Conservation (phyloP, 2,113 vertebrate genomes). For the Empidonax traillii region DNA sequence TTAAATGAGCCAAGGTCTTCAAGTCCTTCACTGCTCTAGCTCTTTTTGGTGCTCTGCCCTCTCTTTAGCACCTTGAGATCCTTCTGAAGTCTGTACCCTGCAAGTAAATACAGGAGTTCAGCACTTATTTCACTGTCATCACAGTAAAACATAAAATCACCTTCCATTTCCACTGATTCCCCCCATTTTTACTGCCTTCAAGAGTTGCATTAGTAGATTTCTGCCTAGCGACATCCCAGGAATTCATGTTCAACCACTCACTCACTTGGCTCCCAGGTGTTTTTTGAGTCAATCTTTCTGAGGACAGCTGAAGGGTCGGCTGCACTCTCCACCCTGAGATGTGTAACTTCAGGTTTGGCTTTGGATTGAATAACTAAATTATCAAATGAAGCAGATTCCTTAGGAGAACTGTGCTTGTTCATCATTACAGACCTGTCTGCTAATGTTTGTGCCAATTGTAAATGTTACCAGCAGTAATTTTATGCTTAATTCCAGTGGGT, state of each 20-base stretch:
- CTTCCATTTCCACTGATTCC: not conserved
- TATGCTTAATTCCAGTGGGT: conserved; percentile 4
- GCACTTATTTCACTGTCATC: not conserved
- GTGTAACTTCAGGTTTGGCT: not conserved
- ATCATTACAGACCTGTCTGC: not conserved
- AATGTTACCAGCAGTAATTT: conserved; percentile 16
- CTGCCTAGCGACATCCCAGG: not conserved
- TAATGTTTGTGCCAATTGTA: not conserved
- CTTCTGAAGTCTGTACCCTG: not conserved
- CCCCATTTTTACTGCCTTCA: not conserved
- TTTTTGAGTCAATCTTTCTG: not conserved
- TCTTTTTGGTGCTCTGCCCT: not conserved
- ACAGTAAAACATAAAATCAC: not conserved
- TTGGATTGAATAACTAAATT: not conserved
- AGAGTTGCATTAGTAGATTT: not conserved
- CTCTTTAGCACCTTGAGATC: not conserved
- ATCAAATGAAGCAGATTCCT: not conserved
- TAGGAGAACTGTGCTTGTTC: not conserved
- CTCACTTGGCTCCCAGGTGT: not conserved
- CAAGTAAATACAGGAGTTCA: not conserved
- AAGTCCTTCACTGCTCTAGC: not conserved
- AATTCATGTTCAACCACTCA: not conserved
- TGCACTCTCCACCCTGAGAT: not conserved
- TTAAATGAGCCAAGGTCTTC: not conserved
- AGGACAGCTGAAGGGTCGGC: not conserved